A percentile compares a stretch with the other conserved stretches of the same genome.
phyloP scores from a whole-genome alignment of 2,113 vertebrate genomes.

The Phocoena sinus region DNA sequence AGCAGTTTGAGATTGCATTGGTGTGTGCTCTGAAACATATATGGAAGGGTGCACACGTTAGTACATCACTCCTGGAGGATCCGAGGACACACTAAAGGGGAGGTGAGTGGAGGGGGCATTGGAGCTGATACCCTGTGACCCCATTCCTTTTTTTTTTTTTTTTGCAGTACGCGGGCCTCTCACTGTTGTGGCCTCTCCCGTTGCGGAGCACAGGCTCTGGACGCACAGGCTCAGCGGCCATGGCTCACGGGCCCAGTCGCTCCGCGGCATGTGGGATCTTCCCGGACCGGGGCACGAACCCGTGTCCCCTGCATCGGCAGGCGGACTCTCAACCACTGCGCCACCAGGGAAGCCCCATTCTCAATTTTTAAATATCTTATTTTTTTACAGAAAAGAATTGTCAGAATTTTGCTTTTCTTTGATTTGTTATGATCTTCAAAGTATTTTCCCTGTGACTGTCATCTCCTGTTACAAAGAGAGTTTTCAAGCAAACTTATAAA shows the following conservation, averaged over 20 bases:
- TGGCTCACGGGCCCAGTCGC: too few species aligned
- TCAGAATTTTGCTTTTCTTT: not conserved
- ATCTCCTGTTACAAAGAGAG: not conserved
- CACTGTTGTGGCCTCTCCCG: too few species aligned
- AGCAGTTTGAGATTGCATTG: slow-evolving; percentile 82
- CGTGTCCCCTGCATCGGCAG: too few species aligned
- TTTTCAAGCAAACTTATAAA: not conserved
- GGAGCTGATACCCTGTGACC: not conserved
- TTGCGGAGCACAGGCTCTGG: too few species aligned
- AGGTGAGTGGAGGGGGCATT: not conserved
- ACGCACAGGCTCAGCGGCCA: too few species aligned
- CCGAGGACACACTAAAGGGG: fast-evolving
- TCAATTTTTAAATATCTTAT: not conserved
- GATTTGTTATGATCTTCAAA: not conserved
- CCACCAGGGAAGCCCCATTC: not conserved
- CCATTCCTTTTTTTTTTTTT: not conserved
- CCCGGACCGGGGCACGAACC: too few species aligned
- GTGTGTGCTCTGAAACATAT: slow-evolving; percentile 78
- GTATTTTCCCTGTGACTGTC: not conserved
- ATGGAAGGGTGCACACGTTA: not conserved
- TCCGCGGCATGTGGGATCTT: too few species aligned
- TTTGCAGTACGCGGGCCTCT: too few species aligned
- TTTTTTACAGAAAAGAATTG: not conserved
- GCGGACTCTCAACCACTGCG: too few species aligned
- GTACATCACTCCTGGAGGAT: not conserved